phyloP scores from a whole-genome alignment of 1,140 invertebrate genomes.

The Bombus pascuorum region DNA sequence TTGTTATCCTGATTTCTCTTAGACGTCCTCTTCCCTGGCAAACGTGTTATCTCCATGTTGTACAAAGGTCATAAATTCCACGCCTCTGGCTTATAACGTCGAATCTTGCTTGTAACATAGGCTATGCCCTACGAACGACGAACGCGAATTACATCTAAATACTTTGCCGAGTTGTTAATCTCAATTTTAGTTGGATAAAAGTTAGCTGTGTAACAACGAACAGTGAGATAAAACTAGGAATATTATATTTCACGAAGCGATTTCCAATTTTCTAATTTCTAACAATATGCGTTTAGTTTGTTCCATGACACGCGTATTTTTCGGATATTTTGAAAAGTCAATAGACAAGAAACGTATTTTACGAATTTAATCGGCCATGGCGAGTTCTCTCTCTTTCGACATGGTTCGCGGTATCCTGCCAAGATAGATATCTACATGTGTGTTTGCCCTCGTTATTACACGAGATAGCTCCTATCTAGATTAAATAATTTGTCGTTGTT shows the following conservation, averaged over 20 bases:
- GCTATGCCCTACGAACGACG: neutral
- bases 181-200: neutral
- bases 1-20: neutral
- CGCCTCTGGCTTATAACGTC: neutral
- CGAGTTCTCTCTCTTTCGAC: neutral
- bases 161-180: neutral
- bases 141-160: neutral
- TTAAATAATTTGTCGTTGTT: constrained; percentile 27
- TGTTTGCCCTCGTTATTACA: neutral
- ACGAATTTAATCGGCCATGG: neutral
- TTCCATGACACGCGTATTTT: too few species aligned
- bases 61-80: too few species aligned
- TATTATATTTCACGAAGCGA: too few species aligned
- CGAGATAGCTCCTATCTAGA: constrained; percentile 37
- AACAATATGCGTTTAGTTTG: too few species aligned
- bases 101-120: neutral
- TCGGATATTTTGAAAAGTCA: neutral
- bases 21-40: neutral
- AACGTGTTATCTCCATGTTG: neutral
- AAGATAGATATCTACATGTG: neutral
- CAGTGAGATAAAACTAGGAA: too few species aligned
- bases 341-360: neutral
- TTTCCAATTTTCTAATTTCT: too few species aligned
- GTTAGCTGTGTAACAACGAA: too few species aligned
- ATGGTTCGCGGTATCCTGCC: neutral